phyloP scores from a whole-genome alignment of 2,888 invertebrate species.

The Adelognathus sp. region DNA sequence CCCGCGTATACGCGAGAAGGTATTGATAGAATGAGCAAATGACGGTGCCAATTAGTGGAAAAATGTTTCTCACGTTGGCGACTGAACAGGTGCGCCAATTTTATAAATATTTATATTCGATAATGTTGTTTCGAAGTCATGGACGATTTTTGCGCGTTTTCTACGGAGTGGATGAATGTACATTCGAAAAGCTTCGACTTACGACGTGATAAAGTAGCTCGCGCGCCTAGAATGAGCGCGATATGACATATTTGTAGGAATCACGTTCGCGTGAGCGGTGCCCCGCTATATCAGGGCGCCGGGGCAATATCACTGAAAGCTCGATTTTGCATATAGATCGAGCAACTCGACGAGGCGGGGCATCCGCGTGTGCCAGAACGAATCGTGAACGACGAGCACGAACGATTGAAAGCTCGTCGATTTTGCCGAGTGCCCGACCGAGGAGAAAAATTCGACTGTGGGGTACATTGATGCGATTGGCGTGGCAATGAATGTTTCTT shows the following conservation, averaged over 20 bases:
- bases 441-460: not conserved
- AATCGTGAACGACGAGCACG: conserved; percentile 7
- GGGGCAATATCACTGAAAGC: conserved; percentile 23
- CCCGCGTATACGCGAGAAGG: not conserved
- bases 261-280: not conserved
- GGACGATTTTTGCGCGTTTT: not conserved
- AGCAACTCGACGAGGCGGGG: too few species aligned
- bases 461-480: too few species aligned
- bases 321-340: not conserved
- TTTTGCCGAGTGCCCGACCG: not conserved
- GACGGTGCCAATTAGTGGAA: not conserved
- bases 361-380: not conserved
- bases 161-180: not conserved
- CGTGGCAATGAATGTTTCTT: not conserved
- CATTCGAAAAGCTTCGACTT: not conserved
- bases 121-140: not conserved
- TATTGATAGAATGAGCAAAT: not conserved
- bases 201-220: not conserved
- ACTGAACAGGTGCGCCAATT: not conserved
- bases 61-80: not conserved
- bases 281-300: not conserved
- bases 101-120: not conserved
- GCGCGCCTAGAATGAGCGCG: not conserved
- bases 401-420: conserved; percentile 5
- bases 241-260: not conserved